These are phyloP conservation scores for Stercorarius parasiticus DNA, from an alignment of 2,113 vertebrate species.

Conservation along the genomic window DNA sequence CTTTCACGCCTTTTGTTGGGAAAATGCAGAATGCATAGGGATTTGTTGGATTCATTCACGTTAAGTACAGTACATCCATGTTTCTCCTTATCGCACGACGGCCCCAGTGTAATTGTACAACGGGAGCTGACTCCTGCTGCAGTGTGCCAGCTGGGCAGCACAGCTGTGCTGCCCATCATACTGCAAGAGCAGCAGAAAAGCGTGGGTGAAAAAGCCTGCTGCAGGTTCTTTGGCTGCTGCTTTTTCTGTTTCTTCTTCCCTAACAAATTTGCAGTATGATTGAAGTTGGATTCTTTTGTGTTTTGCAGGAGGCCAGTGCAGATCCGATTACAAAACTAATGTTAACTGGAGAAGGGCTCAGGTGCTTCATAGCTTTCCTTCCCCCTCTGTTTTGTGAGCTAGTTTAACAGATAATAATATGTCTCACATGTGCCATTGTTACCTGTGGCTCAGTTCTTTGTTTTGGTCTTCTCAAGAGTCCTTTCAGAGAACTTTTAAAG, in stretches of 20 bases:
- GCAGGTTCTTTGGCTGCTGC: background rate
- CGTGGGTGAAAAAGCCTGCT: background rate
- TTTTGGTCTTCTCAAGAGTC: background rate
- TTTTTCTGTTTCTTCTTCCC: background rate
- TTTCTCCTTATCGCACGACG: background rate
- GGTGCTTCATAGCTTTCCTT: background rate
- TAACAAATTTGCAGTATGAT: background rate
- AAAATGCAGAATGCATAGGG: background rate
- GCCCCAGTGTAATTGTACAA: rapidly evolving
- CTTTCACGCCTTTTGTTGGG: background rate
- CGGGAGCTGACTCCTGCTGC: background rate
- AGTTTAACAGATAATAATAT: background rate
- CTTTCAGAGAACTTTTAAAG: background rate
- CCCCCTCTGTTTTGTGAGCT: background rate
- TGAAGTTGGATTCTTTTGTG: background rate
- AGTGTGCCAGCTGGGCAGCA: rapidly evolving
- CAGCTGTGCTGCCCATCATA: background rate
- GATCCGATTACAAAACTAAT: background rate
- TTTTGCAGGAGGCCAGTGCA: background rate
- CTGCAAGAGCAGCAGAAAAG: background rate
- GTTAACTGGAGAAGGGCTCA: background rate
- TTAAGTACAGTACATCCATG: background rate
- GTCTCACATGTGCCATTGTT: background rate
- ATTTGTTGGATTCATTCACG: background rate
- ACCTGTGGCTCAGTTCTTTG: background rate